Evolutionary conservation across 64 coral and sea anemone species (phyloP), one percentile per base, ranked within the genome.

Genomic region (Pocillopora verrucosa): DNA sequence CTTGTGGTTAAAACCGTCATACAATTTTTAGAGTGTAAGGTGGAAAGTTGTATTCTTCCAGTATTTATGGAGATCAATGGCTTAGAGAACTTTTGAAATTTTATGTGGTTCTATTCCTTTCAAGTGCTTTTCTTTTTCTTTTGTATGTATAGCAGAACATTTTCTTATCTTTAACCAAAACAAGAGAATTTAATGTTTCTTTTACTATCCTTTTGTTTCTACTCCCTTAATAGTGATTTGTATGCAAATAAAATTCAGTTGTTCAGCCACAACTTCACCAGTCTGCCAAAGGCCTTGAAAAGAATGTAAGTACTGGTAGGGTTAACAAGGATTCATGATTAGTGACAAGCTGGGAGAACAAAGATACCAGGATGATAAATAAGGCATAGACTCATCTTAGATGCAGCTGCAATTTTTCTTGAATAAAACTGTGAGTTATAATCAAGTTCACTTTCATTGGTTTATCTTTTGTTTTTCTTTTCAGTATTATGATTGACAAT

Each of bases 231-330:
- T 51, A 96, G 94, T 90, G 94, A 96, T 60, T 89, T 96, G 37
- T 96, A 93, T 60, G 74, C 69, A 34, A 96, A 96, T 73, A 87
- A 90, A 75, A 96, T 96, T 38, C 93, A 83, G 62, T 57, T 96
- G 22, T 93, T 82, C 68, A 90, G 36, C 45, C 91, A 96, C 61
- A 96, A 93, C 70, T 92, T 59, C 68, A 96, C 94, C 56, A 45
- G 75, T 12, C 63, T 96, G 38, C 94, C 94, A 26, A 93, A 65
- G 36, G 74, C 77, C 38, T 90, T 96, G 74, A 87, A 65, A 60
- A 93, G 72, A 90, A 87, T 96, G 94, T 96, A 67, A 96, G 94
- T 70, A 51, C 41, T 51, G 41, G 7, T 51, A 3, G 41, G 41
- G 41, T 51, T 51, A 7, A 51, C 41, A 51, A 51, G 41, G 41